Conservation (phyloP, 23 tunicate species). For the Botrylloides violaceus region DNA sequence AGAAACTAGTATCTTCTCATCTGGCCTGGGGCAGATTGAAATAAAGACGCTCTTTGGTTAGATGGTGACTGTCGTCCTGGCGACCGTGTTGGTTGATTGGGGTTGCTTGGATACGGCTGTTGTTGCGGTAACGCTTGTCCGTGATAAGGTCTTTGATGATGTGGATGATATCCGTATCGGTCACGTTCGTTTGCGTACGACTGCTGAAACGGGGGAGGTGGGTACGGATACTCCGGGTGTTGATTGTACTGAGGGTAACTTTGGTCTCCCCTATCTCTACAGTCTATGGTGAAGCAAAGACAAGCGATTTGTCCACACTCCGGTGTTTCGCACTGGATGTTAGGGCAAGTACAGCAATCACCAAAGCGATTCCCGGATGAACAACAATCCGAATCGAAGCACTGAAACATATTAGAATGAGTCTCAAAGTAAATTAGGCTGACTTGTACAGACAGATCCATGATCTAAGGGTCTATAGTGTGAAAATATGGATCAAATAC, state of each 20-base stretch:
- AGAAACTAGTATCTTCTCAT: neutral
- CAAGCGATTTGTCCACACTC: constrained; percentile 42
- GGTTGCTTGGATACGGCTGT: neutral
- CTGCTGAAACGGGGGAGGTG: neutral
- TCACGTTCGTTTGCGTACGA: neutral
- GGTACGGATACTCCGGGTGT: constrained; percentile 17
- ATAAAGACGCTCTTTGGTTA: neutral
- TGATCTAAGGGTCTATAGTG: no score
- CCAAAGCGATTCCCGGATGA: neutral
- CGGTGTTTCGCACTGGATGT: constrained; percentile 20
- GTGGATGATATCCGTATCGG: neutral
- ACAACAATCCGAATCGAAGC: constrained; percentile 14
- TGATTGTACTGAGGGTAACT: constrained; percentile 13
- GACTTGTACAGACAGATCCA: no score
- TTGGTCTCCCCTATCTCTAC: neutral
- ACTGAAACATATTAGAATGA: no score
- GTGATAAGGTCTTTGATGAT: neutral
- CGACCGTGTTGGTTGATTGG: neutral
- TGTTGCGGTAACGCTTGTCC: neutral
- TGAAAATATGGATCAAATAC: no score
- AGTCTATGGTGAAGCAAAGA: constrained; percentile 24
- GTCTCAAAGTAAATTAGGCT: no score
- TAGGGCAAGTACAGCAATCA: constrained; percentile 23
- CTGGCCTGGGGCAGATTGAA: neutral
- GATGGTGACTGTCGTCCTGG: neutral